These are phyloP conservation scores for Epizoanthus ramosus DNA, from an alignment of 92 coral and sea anemone species.

Conservation along the genomic window DNA sequence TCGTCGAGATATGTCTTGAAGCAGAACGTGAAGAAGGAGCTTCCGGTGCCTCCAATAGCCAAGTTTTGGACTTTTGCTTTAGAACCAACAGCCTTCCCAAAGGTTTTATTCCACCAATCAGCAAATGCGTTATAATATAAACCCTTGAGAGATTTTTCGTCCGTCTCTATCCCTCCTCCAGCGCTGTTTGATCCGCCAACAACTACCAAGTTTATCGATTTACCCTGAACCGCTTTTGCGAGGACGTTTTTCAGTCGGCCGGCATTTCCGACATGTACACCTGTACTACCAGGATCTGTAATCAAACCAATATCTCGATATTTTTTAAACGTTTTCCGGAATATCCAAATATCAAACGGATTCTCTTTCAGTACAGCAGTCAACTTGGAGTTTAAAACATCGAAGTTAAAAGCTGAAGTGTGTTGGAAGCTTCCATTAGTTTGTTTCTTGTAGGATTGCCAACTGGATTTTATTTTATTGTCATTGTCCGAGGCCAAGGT, in stretches of 20 bases:
- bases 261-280: constrained; percentile 29
- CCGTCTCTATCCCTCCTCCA: constrained; percentile 77
- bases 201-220: constrained; percentile 58
- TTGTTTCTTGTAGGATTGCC: not conserved
- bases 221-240: constrained; percentile 61
- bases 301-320: constrained; percentile 14
- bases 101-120: constrained; percentile 75
- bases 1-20: constrained; percentile 68
- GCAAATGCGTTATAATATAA: constrained; percentile 59
- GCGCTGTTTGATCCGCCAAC: constrained; percentile 90
- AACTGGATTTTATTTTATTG: not conserved
- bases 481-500: not conserved
- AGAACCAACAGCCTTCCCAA: constrained; percentile 53
- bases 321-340: constrained; percentile 12
- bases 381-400: not conserved
- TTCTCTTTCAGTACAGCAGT: not conserved
- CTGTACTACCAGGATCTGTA: constrained; percentile 16
- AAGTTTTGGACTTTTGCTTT: constrained; percentile 30
- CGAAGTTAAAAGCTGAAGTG: not conserved
- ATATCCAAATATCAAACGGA: constrained; percentile 16
- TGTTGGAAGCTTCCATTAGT: not conserved
- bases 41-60: constrained; percentile 81
- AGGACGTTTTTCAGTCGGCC: constrained; percentile 52
- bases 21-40: constrained; percentile 75
- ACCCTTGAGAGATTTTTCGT: constrained; percentile 55